phyloP scores from a whole-genome alignment of 1,140 invertebrate genomes.

The Telenomus remus region DNA sequence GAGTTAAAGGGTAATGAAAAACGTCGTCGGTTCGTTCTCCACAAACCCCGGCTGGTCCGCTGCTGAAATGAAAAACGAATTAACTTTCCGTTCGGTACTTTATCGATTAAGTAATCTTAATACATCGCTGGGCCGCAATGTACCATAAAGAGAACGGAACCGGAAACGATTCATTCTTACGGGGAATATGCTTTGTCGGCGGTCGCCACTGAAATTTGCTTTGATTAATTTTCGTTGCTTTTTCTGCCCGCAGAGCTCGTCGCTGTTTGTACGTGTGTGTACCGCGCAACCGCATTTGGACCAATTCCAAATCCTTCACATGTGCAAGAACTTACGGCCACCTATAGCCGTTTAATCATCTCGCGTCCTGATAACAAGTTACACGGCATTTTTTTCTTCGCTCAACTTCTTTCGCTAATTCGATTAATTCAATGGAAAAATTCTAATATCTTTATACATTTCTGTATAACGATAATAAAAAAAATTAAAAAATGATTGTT shows the following conservation, averaged over 20 bases:
- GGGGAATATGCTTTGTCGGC: conserved; percentile 76
- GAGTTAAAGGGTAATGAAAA: conserved; percentile 51
- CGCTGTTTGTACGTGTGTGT: conserved; percentile 40
- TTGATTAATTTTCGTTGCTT: conserved; percentile 75
- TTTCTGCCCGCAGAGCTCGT: conserved; percentile 61
- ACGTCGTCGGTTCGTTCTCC: conserved; percentile 32
- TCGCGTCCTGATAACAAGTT: conserved; percentile 11
- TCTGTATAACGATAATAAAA: no score
- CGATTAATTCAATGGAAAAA: no score
- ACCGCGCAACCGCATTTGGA: conserved; percentile 40
- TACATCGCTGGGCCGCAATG: conserved; percentile 76
- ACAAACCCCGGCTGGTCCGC: conserved; percentile 25
- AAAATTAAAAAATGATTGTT: no score
- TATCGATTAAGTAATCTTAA: conserved; percentile 78
- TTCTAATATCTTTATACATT: no score
- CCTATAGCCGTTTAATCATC: conserved; percentile 19
- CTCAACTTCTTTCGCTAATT: no score
- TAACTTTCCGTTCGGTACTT: conserved; percentile 69
- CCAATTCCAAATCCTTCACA: conserved; percentile 50
- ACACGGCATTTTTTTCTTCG: no score
- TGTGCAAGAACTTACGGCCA: conserved; percentile 20
- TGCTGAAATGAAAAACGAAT: conserved; percentile 71
- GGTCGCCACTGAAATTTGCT: conserved; percentile 76
- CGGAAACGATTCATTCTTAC: conserved; percentile 76
- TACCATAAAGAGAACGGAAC: conserved; percentile 76